Evolutionary conservation across 2,113 vertebrate genomes (phyloP).

Genomic region (Phylloscopus trochiloides): DNA sequence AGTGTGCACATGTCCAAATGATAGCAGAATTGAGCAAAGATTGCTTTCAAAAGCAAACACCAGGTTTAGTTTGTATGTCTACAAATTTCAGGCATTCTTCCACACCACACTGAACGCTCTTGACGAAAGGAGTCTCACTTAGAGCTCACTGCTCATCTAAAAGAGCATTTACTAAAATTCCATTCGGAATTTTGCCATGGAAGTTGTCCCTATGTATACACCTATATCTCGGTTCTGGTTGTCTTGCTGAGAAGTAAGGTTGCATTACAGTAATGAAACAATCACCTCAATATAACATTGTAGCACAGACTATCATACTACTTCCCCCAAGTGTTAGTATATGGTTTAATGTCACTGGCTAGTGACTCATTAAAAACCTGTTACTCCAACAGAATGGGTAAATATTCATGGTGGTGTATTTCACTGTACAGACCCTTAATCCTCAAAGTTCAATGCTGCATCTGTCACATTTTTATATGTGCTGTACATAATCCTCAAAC

Average conservation of each 20-base stretch:
- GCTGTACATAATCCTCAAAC: neutral
- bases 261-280: neutral
- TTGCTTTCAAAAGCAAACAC: neutral
- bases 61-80: neutral
- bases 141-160: neutral
- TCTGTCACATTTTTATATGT: neutral
- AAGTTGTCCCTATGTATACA: neutral
- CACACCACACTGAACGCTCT: neutral
- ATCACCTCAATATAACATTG: neutral
- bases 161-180: neutral
- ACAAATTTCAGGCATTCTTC: neutral
- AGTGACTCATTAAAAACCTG: neutral
- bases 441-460: neutral
- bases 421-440: neutral
- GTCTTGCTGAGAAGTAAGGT: neutral
- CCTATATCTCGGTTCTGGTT: neutral
- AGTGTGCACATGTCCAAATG: neutral
- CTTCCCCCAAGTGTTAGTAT: neutral
- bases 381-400: neutral
- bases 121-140: neutral
- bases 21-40: neutral
- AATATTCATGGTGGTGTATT: constrained; percentile 13
- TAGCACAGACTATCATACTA: neutral
- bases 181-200: neutral
- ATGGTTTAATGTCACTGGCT: neutral